Percentiles rank a stretch among this genome's conserved stretches.
Evolutionary conservation across 2,888 invertebrate genomes (phyloP).

Genomic region (Anarsia innoxiella): DNA sequence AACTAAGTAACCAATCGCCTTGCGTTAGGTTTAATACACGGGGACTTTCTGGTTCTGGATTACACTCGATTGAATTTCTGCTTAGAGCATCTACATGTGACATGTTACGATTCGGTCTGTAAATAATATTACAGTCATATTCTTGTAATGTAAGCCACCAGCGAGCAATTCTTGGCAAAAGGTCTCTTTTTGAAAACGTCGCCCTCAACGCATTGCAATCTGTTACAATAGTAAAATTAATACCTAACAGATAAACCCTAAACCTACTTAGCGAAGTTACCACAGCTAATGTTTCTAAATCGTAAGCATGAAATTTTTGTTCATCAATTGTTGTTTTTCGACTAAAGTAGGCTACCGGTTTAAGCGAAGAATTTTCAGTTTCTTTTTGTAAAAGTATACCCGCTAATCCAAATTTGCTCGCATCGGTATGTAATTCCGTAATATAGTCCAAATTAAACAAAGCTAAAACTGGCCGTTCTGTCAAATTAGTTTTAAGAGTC

Average conservation of each 20-base stretch:
- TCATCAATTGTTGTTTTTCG: neutral
- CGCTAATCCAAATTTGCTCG: conserved; percentile 5
- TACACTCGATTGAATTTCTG: conserved; percentile 3
- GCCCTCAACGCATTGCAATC: conserved; percentile 15
- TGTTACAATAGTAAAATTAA: conserved; percentile 7
- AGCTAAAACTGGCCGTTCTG: neutral
- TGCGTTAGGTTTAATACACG: conserved; percentile 3
- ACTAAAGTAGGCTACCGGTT: neutral
- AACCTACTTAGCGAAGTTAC: conserved; percentile 10
- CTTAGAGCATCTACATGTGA: conserved; percentile 18
- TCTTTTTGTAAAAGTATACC: conserved; percentile 12
- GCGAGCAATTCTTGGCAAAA: conserved; percentile 18
- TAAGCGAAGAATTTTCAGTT: neutral
- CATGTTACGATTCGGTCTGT: conserved; percentile 13
- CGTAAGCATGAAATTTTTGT: neutral
- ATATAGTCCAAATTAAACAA: neutral
- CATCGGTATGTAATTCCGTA: neutral
- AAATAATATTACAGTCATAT: conserved; percentile 14
- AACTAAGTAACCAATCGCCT: conserved; percentile 19
- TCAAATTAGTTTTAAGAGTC: neutral
- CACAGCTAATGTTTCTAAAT: conserved; percentile 1
- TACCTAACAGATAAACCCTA: conserved; percentile 8
- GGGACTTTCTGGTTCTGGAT: neutral
- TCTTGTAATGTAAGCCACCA: conserved; percentile 17
- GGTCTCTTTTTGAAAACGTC: conserved; percentile 16